Conservation (phyloP, 2,888 invertebrate genomes). For the Acanthosepion lycidas region DNA sequence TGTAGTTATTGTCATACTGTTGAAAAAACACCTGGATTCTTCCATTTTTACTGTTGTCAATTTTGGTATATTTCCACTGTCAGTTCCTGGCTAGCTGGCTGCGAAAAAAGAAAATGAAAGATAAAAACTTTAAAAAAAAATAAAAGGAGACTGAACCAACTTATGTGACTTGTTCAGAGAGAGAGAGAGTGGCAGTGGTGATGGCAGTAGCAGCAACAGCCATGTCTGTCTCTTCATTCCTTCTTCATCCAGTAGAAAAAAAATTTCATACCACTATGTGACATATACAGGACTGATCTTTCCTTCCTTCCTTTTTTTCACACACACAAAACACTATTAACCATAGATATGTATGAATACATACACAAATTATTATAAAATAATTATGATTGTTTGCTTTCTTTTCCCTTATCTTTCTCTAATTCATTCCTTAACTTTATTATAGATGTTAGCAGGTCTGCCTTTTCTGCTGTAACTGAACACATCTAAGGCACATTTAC, state of each 20-base stretch:
- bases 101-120: not conserved
- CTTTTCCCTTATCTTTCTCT: not conserved
- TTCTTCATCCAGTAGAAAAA: not conserved
- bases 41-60: conserved; percentile 42
- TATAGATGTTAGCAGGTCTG: conserved; percentile 11
- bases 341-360: not conserved
- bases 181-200: not conserved
- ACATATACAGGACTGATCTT: not conserved
- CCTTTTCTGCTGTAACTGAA: not conserved
- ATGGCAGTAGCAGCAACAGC: not conserved
- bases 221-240: not conserved
- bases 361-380: not conserved
- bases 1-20: conserved; percentile 40
- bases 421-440: not conserved
- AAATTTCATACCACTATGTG: not conserved
- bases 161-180: conserved; percentile 23
- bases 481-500: not conserved
- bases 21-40: conserved; percentile 23
- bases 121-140: not conserved
- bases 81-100: conserved; percentile 33
- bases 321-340: not conserved
- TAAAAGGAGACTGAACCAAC: not conserved
- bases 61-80: conserved; percentile 34
- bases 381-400: not conserved
- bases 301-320: not conserved